A percentile compares a stretch with the other conserved stretches of the same genome.
Evolutionary conservation across 2,888 invertebrate genomes (phyloP).

Genomic region (Troides aeacus): DNA sequence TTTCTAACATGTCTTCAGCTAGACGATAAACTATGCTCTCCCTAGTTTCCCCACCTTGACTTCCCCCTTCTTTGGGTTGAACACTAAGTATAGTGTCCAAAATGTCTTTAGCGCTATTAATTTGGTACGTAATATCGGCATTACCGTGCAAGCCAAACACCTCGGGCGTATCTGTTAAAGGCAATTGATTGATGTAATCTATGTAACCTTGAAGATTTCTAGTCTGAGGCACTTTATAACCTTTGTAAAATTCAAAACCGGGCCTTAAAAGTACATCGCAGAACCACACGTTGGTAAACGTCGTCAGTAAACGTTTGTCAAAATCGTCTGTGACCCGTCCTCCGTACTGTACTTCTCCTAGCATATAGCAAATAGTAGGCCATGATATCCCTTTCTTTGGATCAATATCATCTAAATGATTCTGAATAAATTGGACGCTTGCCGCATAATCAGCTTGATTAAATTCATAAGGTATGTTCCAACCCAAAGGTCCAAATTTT

Average conservation of each 20-base stretch:
- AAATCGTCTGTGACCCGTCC: constrained; percentile 98
- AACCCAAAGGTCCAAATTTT: constrained; percentile 97
- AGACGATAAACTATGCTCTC: constrained; percentile 95
- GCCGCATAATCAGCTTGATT: constrained; percentile 98
- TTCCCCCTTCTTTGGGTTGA: constrained; percentile 97
- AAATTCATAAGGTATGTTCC: constrained; percentile 98
- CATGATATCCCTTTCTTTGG: constrained; percentile 98
- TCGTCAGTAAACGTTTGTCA: constrained; percentile 94
- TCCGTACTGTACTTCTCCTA: constrained; percentile 93
- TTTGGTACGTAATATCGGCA: constrained; percentile 98
- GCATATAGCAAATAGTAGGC: constrained; percentile 98
- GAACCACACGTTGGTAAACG: constrained; percentile 97
- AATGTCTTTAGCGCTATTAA: constrained; percentile 96
- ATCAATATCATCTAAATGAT: constrained; percentile 97
- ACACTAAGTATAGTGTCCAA: constrained; percentile 96
- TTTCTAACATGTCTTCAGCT: constrained; percentile 93
- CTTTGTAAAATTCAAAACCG: constrained; percentile 95
- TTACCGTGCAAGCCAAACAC: constrained; percentile 98
- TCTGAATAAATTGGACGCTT: constrained; percentile 96
- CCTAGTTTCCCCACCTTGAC: constrained; percentile 94
- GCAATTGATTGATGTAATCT: constrained; percentile 92
- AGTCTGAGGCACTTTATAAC: constrained; percentile 94
- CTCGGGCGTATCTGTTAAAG: constrained; percentile 93
- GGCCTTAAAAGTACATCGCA: constrained; percentile 92
- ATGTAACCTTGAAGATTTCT: constrained; percentile 88